Percentiles rank a stretch among this genome's conserved stretches.
These are phyloP conservation scores for Mellilla xanthometata DNA, from an alignment of 2,888 invertebrate genomes.

Conservation along the genomic window DNA sequence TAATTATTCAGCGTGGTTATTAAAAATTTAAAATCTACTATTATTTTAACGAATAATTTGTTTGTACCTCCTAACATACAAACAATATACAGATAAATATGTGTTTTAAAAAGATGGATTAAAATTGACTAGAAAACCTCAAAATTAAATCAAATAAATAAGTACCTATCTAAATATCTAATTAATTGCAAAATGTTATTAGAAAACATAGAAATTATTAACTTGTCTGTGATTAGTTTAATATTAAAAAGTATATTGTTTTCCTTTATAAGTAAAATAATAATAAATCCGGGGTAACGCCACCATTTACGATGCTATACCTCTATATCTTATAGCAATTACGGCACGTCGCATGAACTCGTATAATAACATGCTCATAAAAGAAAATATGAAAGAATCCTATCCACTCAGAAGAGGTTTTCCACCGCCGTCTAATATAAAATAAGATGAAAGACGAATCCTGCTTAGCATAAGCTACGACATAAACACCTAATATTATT, in stretches of 20 bases:
- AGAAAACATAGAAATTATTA: no score
- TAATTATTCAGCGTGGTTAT: no score
- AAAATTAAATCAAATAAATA: no score
- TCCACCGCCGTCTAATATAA: conserved; percentile 53
- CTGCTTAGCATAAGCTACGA: conserved; percentile 60
- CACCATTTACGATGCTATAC: conserved; percentile 20
- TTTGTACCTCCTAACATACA: no score
- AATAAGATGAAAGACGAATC: conserved; percentile 59
- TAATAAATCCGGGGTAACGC: conserved; percentile 12
- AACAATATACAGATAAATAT: no score
- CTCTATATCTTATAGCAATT: conserved; percentile 24
- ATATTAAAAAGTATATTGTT: conserved; percentile 4
- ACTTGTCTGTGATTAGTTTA: neutral
- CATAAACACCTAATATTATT: conserved; percentile 41
- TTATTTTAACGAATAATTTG: no score
- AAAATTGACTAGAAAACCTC: no score
- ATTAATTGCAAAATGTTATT: no score
- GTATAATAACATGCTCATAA: conserved; percentile 28
- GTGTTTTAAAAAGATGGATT: no score
- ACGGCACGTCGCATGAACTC: conserved; percentile 22
- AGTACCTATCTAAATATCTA: no score
- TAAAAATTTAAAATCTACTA: no score
- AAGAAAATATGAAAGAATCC: conserved; percentile 38
- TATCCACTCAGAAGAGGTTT: conserved; percentile 37
- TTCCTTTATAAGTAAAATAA: conserved; percentile 11